A percentile compares a stretch with the other conserved stretches of the same genome.
phyloP scores from a whole-genome alignment of 2,797 vertebrate genomes.

The Orientallactaga sibirica region DNA sequence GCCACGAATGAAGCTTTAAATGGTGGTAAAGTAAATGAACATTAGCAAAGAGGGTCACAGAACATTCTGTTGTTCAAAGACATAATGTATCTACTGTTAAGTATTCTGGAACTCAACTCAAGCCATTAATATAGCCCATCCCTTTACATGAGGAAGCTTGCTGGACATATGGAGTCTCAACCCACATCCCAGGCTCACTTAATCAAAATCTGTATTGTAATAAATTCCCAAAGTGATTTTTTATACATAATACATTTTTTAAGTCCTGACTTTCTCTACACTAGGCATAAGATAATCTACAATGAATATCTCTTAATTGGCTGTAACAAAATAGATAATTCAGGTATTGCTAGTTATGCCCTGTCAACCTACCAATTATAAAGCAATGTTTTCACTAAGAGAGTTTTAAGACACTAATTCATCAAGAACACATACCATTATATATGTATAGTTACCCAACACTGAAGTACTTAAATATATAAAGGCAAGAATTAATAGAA shows the following conservation, averaged over 20 bases:
- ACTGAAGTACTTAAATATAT: neutral
- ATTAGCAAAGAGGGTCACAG: neutral
- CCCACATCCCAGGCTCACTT: neutral
- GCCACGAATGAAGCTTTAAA: neutral
- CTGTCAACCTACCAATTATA: neutral
- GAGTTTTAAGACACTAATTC: neutral
- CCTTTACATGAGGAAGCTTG: neutral
- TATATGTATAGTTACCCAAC: neutral
- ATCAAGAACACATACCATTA: neutral
- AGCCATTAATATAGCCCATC: neutral
- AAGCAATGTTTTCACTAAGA: slow-evolving; percentile 12
- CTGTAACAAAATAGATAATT: neutral
- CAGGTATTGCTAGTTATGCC: neutral
- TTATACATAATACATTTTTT: neutral
- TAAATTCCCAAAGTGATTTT: neutral
- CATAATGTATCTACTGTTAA: neutral
- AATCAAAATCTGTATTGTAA: slow-evolving; percentile 12
- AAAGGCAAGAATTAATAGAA: neutral
- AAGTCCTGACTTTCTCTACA: neutral
- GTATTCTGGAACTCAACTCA: slow-evolving; percentile 20
- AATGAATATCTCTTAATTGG: slow-evolving; percentile 11
- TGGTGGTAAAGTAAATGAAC: neutral
- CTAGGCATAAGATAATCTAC: neutral
- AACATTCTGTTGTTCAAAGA: neutral
- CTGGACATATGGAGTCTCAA: neutral